phyloP scores from a whole-genome alignment of 2,888 invertebrate species.

The Torymus aiolomorphi region DNA sequence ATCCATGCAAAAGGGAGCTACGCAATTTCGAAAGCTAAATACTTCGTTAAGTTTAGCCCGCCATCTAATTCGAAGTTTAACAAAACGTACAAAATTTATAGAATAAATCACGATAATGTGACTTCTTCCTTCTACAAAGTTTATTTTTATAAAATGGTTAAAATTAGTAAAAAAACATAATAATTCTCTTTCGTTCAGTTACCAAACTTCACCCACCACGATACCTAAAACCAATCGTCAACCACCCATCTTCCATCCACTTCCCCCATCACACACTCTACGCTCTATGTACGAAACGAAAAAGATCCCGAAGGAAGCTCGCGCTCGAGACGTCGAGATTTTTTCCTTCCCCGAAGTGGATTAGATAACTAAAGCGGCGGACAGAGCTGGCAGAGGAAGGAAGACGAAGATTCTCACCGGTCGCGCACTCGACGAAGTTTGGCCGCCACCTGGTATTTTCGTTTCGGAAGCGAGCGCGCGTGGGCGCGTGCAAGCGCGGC shows the following conservation, averaged over 20 bases:
- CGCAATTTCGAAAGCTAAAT: no score
- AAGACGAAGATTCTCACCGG: slow-evolving; percentile 10
- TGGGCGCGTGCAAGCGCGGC: slow-evolving; percentile 4
- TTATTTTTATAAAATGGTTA: no score
- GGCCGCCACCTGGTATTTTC: slow-evolving; percentile 65
- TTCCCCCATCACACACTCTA: not conserved
- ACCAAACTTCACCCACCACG: no score
- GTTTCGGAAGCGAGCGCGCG: slow-evolving; percentile 39
- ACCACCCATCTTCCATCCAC: not conserved
- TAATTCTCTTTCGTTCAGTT: no score
- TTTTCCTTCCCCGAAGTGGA: slow-evolving; percentile 28
- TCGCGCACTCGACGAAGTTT: slow-evolving; percentile 57
- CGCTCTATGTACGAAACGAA: not conserved
- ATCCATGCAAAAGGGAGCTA: no score
- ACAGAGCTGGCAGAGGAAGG: not conserved
- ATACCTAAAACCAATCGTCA: no score
- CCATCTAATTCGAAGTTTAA: no score
- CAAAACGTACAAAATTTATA: no score
- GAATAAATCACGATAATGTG: no score
- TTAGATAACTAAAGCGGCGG: slow-evolving; percentile 19
- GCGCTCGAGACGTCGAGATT: slow-evolving; percentile 33
- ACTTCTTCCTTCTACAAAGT: no score
- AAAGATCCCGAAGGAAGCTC: slow-evolving; percentile 27
- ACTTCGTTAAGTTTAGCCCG: no score
- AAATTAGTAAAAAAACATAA: no score